These are phyloP conservation scores for Ceratina japonica DNA, from an alignment of 1,140 invertebrate species.

Conservation along the genomic window DNA sequence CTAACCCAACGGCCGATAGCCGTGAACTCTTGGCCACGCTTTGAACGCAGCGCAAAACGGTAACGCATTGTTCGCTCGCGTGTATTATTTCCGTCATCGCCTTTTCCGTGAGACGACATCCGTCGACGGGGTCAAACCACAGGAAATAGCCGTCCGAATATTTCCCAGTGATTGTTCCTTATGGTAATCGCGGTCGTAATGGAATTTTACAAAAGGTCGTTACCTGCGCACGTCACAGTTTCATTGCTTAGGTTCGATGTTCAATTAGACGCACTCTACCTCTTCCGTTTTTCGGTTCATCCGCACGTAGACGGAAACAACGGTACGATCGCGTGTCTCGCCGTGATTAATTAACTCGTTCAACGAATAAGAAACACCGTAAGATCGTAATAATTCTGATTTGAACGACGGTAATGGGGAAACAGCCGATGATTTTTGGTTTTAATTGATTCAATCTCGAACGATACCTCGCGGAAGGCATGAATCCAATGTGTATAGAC, in stretches of 20 bases:
- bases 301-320: background rate
- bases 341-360: slow-evolving; percentile 13
- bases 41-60: slow-evolving; percentile 51
- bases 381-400: background rate
- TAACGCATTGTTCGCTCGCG: slow-evolving; percentile 64
- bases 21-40: slow-evolving; percentile 68
- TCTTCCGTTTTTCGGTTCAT: background rate
- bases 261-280: background rate
- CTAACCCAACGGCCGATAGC: slow-evolving; percentile 66
- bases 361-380: background rate
- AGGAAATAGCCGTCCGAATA: slow-evolving; percentile 74
- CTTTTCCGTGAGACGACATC: slow-evolving; percentile 71
- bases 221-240: slow-evolving; percentile 17
- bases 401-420: background rate
- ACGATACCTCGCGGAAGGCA: background rate
- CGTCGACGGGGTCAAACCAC: slow-evolving; percentile 70
- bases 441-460: too few relatives aligned
- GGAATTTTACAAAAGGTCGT: slow-evolving; percentile 54
- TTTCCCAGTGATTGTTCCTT: slow-evolving; percentile 73
- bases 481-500: background rate
- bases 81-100: slow-evolving; percentile 67
- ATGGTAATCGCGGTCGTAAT: slow-evolving; percentile 66
- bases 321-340: slow-evolving; percentile 9
- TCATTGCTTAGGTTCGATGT: background rate
- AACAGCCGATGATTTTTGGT: too few relatives aligned